These are phyloP conservation scores for Glyptemys insculpta DNA, from an alignment of 2,797 vertebrate species.

Conservation along the genomic window DNA sequence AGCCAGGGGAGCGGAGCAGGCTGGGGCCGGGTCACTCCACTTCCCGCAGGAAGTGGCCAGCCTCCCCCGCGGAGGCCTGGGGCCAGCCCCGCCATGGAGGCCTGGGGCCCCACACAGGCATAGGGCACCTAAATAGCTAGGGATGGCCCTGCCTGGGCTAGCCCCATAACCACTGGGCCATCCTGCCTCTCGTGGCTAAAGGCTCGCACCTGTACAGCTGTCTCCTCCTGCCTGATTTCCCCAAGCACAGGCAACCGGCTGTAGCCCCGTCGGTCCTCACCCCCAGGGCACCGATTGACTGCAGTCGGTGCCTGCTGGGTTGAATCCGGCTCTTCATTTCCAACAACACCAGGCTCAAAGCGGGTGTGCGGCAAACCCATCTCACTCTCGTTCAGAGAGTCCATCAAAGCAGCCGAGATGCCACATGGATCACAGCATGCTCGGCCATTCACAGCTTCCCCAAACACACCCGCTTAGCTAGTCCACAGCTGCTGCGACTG, in stretches of 20 bases:
- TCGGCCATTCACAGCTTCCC: background rate
- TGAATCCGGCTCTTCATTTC: background rate
- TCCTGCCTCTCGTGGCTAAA: background rate
- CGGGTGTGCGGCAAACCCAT: background rate
- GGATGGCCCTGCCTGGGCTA: background rate
- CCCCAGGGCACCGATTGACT: background rate
- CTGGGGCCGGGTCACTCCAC: too few species aligned
- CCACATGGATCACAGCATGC: background rate
- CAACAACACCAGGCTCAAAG: accelerated
- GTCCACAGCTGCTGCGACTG: background rate
- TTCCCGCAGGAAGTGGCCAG: too few species aligned
- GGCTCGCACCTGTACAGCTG: background rate
- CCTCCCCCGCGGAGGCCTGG: too few species aligned
- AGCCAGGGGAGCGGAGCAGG: too few species aligned
- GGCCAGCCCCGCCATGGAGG: too few species aligned
- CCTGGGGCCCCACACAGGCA: too few species aligned
- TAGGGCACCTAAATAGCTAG: too few species aligned
- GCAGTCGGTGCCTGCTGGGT: accelerated
- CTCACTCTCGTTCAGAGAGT: background rate
- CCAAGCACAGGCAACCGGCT: background rate
- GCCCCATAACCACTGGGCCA: background rate
- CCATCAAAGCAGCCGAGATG: background rate
- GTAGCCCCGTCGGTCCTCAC: accelerated
- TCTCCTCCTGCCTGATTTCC: background rate
- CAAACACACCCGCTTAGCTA: accelerated